These are phyloP conservation scores for Eolophus roseicapilla DNA, from an alignment of 2,113 vertebrate species.

Conservation along the genomic window DNA sequence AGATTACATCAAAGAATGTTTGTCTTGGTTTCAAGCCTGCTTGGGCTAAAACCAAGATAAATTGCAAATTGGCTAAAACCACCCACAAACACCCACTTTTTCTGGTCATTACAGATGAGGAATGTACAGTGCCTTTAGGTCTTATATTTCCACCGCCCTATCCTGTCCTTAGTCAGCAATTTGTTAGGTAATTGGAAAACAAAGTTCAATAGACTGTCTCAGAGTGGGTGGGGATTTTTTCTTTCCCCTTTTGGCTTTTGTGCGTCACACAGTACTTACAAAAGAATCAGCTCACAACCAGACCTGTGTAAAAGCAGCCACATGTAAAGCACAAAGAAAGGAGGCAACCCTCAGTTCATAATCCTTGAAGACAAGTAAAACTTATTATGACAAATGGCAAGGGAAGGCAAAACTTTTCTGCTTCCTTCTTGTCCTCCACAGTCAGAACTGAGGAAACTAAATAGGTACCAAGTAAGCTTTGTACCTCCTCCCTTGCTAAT, in stretches of 20 bases:
- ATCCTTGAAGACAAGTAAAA: neutral
- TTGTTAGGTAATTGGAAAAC: slow-evolving; percentile 66
- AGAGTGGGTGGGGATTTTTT: slow-evolving; percentile 54
- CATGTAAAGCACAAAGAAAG: neutral
- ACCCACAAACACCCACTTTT: slow-evolving; percentile 44
- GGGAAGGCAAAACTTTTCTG: neutral
- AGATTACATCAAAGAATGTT: slow-evolving; percentile 74
- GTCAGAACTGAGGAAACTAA: neutral
- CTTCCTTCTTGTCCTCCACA: neutral
- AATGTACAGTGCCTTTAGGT: neutral
- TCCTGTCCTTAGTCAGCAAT: slow-evolving; percentile 68
- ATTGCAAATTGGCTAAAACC: slow-evolving; percentile 53
- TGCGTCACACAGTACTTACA: slow-evolving; percentile 39
- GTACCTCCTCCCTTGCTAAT: neutral
- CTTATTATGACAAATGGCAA: neutral
- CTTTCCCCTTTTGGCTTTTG: slow-evolving; percentile 49
- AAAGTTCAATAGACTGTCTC: slow-evolving; percentile 47
- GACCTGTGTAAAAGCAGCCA: neutral
- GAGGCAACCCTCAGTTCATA: neutral
- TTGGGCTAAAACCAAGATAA: slow-evolving; percentile 78
- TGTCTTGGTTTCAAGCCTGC: slow-evolving; percentile 75
- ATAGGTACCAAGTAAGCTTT: fast-evolving
- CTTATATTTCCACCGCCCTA: slow-evolving; percentile 30
- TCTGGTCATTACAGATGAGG: slow-evolving; percentile 46
- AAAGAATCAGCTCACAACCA: neutral